Evolutionary conservation across 2,113 vertebrate species (phyloP).

Genomic region (Thalassarche chlororhynchos): DNA sequence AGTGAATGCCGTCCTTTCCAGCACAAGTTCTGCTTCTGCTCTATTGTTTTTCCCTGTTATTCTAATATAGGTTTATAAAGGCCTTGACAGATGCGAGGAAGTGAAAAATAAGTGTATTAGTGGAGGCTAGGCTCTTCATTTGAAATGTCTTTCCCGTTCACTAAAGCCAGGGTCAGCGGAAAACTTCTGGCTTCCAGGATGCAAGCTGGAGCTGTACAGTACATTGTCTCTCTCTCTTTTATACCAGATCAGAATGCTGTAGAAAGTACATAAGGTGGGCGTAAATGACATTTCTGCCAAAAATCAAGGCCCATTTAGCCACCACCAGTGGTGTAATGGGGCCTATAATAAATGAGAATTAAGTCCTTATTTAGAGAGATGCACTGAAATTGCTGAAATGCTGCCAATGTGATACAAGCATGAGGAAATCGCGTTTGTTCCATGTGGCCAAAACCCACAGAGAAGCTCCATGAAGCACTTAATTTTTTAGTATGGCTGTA

Average conservation of each 20-base stretch:
- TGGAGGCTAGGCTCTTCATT: background rate
- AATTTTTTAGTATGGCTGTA: background rate
- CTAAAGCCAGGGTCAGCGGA: background rate
- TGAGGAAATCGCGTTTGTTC: conserved; percentile 51
- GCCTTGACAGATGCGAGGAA: background rate
- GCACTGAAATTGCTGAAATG: background rate
- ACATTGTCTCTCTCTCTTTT: background rate
- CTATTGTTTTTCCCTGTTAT: background rate
- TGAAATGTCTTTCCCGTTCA: background rate
- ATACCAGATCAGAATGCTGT: background rate
- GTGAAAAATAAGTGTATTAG: background rate
- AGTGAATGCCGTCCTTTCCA: background rate
- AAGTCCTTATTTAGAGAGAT: conserved; percentile 9
- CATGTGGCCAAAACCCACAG: conserved; percentile 16
- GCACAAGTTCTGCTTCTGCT: background rate
- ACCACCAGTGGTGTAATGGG: background rate
- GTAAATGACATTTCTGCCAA: background rate
- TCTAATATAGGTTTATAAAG: background rate
- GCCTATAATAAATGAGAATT: background rate
- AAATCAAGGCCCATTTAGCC: background rate
- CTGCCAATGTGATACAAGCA: background rate
- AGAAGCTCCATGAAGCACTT: conserved; percentile 17
- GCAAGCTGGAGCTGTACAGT: background rate
- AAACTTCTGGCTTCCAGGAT: background rate
- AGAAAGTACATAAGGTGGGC: background rate